Evolutionary conservation across 2,888 invertebrate species (phyloP).

Genomic region (Limnephilus auricula): DNA sequence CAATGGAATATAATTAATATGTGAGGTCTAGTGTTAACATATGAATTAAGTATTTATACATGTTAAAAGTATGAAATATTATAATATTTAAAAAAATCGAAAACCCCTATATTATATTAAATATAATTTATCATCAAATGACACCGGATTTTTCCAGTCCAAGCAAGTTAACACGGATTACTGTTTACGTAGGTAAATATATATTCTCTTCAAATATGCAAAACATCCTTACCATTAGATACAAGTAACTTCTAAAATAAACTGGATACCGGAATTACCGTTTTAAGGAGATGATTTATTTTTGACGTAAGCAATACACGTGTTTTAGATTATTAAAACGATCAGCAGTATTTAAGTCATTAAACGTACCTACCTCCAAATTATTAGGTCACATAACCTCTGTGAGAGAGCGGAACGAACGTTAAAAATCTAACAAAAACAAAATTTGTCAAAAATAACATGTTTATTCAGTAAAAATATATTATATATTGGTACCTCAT

Average conservation of each 20-base stretch:
- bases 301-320: neutral
- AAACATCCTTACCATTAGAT: neutral
- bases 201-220: neutral
- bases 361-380: neutral
- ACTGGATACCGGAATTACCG: neutral
- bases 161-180: neutral
- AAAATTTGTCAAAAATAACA: neutral
- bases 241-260: constrained; percentile 2
- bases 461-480: no score
- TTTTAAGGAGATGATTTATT: neutral
- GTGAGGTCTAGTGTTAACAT: no score
- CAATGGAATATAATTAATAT: no score
- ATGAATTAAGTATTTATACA: no score
- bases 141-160: neutral
- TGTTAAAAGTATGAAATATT: no score
- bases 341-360: neutral
- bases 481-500: no score
- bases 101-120: neutral
- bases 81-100: no score
- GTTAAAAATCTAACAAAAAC: neutral
- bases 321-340: neutral
- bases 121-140: neutral
- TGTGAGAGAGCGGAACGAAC: neutral
- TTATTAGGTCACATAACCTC: neutral
- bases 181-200: neutral